A percentile compares a stretch with the other conserved stretches of the same genome.
These are phyloP conservation scores for Erannis defoliaria DNA, from an alignment of 2,888 invertebrate genomes.

Conservation along the genomic window DNA sequence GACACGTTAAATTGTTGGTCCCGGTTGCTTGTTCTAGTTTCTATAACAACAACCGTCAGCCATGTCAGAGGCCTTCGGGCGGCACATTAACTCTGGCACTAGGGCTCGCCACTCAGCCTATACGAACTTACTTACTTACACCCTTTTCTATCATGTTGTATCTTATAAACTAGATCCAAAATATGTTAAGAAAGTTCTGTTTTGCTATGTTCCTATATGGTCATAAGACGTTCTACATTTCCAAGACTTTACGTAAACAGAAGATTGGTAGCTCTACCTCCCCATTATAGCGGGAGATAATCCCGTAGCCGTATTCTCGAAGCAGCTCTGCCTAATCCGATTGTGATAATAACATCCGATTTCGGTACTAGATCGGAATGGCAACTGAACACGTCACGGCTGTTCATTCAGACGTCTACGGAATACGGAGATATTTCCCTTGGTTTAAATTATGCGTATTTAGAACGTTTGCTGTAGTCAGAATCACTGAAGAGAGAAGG, in stretches of 20 bases:
- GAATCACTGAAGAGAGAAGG: not conserved
- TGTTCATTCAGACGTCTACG: slow-evolving; percentile 12
- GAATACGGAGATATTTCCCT: slow-evolving; percentile 15
- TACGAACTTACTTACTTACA: no score
- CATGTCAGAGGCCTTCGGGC: no score
- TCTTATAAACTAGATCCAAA: no score
- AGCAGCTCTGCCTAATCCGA: slow-evolving; percentile 32
- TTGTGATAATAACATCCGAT: slow-evolving; percentile 31
- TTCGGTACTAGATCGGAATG: slow-evolving; percentile 23
- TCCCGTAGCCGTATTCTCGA: slow-evolving; percentile 27
- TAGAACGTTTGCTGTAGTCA: not conserved
- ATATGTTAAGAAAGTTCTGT: not conserved
- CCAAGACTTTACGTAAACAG: slow-evolving; percentile 19
- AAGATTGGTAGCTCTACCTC: slow-evolving; percentile 16
- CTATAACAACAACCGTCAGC: no score
- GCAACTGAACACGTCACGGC: slow-evolving; percentile 12
- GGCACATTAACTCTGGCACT: no score
- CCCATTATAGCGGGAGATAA: slow-evolving; percentile 22
- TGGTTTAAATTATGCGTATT: slow-evolving; percentile 8
- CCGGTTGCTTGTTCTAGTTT: no score
- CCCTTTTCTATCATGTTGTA: no score
- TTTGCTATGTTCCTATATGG: not conserved
- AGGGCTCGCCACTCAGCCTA: no score
- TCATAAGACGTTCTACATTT: slow-evolving; percentile 3
- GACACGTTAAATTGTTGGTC: no score